These are phyloP conservation scores for Stenichneumon culpator DNA, from an alignment of 2,888 invertebrate genomes.

Conservation along the genomic window DNA sequence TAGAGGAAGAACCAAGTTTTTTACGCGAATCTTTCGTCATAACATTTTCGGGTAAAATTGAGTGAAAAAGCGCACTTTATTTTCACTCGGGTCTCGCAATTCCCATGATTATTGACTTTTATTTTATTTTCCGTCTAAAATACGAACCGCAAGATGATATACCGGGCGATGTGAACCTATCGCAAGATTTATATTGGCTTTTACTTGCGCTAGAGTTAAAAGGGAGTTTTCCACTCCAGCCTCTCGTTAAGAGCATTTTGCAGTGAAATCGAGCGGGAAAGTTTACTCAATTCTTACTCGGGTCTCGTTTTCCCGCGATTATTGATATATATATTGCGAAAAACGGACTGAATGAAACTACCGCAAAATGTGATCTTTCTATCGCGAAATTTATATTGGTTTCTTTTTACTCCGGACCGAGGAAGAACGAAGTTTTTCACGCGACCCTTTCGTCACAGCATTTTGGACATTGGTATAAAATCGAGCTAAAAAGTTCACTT, in stretches of 20 bases:
- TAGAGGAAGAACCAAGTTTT: neutral
- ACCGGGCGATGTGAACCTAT: constrained; percentile 3
- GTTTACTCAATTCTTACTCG: too few species aligned
- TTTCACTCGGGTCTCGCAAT: too few species aligned
- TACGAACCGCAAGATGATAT: too few species aligned
- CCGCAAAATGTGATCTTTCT: constrained; percentile 43
- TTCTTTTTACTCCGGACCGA: neutral
- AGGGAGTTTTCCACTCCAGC: neutral
- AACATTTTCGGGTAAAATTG: neutral
- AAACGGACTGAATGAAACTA: constrained; percentile 44
- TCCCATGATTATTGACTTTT: too few species aligned
- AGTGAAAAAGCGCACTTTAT: too few species aligned
- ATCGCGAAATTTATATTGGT: neutral
- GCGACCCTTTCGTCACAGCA: neutral
- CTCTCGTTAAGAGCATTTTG: neutral
- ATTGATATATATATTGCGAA: too few species aligned
- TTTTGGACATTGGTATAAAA: neutral
- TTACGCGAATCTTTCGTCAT: neutral
- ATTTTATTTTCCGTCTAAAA: neutral
- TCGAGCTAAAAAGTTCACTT: neutral
- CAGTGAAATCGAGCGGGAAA: neutral
- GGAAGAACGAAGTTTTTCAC: neutral
- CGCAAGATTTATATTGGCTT: too few species aligned
- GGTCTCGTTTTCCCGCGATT: neutral
- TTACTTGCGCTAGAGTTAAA: neutral